Percentiles rank a stretch among this genome's conserved stretches.
phyloP scores from a whole-genome alignment of 2,113 vertebrate genomes.

The Tachysurus fulvidraco region DNA sequence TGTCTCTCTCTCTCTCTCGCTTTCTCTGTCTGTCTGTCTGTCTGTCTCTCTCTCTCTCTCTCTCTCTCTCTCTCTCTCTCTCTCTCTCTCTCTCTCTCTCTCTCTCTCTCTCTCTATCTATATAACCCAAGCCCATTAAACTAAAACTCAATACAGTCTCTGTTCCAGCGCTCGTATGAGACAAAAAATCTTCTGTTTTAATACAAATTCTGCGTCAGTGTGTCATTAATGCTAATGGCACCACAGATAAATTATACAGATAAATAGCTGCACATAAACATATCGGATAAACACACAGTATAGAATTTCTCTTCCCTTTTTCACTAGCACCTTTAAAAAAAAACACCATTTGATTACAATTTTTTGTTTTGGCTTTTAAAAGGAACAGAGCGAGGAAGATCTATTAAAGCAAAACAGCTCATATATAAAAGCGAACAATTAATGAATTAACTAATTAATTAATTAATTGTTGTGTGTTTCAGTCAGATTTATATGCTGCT shows the following conservation, averaged over 20 bases:
- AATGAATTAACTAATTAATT: too few relatives aligned
- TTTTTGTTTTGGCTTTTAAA: neutral
- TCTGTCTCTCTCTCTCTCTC: too few relatives aligned
- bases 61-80: neutral
- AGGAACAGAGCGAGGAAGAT: neutral
- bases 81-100: neutral
- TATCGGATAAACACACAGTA: neutral
- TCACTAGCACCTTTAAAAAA: neutral
- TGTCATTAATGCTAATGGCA: neutral
- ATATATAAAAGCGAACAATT: too few relatives aligned
- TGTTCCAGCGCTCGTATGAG: slow-evolving; percentile 6
- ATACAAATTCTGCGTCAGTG: neutral
- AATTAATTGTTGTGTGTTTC: slow-evolving; percentile 29
- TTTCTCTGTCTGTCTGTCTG: too few relatives aligned
- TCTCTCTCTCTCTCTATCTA: too few relatives aligned
- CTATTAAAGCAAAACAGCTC: too few relatives aligned
- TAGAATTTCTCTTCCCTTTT: neutral
- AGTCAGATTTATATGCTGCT: neutral
- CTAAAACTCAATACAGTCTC: slow-evolving; percentile 13
- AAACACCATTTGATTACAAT: neutral
- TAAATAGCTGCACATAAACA: neutral
- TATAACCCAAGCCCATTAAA: neutral
- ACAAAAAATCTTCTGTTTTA: neutral
- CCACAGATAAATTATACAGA: neutral
- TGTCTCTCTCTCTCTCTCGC: too few relatives aligned